Evolutionary conservation across 1,140 invertebrate genomes (phyloP).

Genomic region (Diachasmimorpha longicaudata): DNA sequence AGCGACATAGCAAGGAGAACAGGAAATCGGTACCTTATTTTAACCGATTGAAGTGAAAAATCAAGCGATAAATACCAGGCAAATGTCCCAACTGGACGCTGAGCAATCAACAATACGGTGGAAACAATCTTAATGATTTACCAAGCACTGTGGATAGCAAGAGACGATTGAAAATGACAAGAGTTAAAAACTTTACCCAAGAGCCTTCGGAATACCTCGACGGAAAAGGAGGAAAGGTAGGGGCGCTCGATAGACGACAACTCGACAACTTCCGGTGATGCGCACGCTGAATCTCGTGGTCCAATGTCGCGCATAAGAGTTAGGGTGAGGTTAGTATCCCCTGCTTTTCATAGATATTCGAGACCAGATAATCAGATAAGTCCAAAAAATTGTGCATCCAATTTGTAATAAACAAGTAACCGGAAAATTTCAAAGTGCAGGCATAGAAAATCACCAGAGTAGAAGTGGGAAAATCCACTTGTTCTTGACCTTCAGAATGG

Average conservation of each 20-base stretch:
- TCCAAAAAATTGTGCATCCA: too few species aligned
- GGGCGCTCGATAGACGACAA: conserved; percentile 20
- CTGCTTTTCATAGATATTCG: too few species aligned
- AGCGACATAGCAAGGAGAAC: neutral
- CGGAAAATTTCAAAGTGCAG: too few species aligned
- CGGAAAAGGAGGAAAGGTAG: conserved; percentile 47
- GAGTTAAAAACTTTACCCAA: conserved; percentile 39
- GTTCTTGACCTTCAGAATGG: too few species aligned
- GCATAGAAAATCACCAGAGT: too few species aligned
- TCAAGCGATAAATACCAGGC: neutral
- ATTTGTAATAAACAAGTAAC: too few species aligned
- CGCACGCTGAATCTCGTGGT: neutral
- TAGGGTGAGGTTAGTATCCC: too few species aligned
- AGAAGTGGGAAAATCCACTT: too few species aligned
- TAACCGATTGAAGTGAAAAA: neutral
- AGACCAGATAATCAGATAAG: too few species aligned
- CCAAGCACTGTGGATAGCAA: conserved; percentile 19
- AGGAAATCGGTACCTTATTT: neutral
- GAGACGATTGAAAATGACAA: conserved; percentile 32
- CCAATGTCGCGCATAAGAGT: too few species aligned
- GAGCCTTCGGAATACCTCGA: conserved; percentile 38
- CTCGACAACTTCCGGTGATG: conserved; percentile 25
- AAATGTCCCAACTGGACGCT: neutral
- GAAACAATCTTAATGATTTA: neutral
- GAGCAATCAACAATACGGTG: neutral